Percentiles rank a stretch among this genome's conserved stretches.
Conservation (phyloP, 2,113 vertebrate species). For the Pitta sordida region DNA sequence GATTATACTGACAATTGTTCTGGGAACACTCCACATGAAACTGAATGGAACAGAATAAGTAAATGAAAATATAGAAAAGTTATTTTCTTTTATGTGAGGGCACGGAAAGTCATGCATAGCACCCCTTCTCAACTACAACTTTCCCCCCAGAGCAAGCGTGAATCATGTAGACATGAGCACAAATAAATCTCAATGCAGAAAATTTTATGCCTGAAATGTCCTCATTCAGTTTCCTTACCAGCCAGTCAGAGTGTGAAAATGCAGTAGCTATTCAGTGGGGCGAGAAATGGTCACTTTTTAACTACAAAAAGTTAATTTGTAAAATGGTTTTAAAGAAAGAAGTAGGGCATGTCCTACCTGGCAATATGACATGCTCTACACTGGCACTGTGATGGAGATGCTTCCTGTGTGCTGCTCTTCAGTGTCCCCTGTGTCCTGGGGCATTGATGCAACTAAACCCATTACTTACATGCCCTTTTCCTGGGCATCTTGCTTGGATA, state of each 20-base stretch:
- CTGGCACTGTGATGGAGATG: neutral
- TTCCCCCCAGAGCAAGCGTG: neutral
- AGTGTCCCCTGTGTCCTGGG: neutral
- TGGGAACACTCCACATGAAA: neutral
- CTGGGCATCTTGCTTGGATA: neutral
- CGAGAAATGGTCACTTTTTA: neutral
- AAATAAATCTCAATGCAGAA: neutral
- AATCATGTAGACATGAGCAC: neutral
- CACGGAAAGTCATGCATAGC: neutral
- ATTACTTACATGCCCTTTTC: neutral
- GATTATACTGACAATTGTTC: conserved; percentile 19
- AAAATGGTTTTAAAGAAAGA: neutral
- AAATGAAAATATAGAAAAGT: neutral
- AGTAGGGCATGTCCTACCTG: neutral
- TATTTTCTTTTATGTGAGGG: neutral
- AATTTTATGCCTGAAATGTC: neutral
- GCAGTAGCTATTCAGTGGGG: neutral
- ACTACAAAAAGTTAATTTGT: neutral
- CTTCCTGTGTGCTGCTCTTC: neutral
- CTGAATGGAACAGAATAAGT: neutral
- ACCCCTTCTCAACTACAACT: neutral
- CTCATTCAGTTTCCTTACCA: neutral
- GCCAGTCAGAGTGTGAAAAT: neutral
- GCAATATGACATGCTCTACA: fast-evolving
- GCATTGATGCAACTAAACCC: neutral